Conservation (phyloP, 2,113 vertebrate genomes). For the Tiliqua scincoides region DNA sequence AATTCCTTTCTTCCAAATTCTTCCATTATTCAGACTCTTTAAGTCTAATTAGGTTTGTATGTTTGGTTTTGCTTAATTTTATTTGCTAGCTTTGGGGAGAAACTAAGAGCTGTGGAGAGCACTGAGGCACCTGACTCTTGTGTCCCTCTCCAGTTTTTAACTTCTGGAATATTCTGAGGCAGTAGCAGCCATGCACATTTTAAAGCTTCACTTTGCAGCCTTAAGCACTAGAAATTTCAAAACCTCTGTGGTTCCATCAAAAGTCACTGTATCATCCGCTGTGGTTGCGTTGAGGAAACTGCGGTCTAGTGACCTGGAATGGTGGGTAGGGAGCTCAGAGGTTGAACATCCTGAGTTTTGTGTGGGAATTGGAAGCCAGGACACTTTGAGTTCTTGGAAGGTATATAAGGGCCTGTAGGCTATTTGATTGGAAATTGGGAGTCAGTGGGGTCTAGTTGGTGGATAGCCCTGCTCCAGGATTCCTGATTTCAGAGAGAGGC, state of each 20-base stretch:
- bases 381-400: neutral
- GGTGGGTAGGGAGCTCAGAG: too few species aligned
- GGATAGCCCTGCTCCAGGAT: neutral
- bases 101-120: neutral
- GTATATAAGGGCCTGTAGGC: neutral
- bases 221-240: too few species aligned
- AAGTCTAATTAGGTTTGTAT: neutral
- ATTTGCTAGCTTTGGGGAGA: neutral
- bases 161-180: neutral
- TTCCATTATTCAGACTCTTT: neutral
- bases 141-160: neutral
- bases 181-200: neutral
- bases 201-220: neutral
- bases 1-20: neutral
- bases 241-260: too few species aligned
- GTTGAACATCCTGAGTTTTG: too few species aligned
- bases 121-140: neutral
- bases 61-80: neutral
- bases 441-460: neutral
- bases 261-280: too few species aligned
- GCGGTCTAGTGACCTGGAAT: too few species aligned
- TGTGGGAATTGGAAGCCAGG: neutral
- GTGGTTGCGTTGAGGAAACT: too few species aligned
- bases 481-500: neutral
- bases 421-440: too few species aligned